These are phyloP conservation scores for Noctilio leporinus DNA, from an alignment of 2,113 vertebrate genomes.

Conservation along the genomic window DNA sequence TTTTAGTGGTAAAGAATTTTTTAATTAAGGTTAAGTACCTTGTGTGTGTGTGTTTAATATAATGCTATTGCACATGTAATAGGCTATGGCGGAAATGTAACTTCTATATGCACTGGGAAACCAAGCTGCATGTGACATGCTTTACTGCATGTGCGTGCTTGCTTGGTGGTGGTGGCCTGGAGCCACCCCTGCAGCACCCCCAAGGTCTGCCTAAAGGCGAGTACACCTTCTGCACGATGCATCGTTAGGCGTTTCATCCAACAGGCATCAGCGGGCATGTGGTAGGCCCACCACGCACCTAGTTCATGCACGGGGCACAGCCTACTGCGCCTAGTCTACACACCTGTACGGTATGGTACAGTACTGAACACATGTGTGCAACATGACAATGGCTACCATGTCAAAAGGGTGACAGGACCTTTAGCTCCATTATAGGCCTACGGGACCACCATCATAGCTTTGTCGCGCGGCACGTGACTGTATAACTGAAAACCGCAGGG, in stretches of 20 bases:
- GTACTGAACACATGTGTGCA: not conserved
- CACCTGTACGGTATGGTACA: not conserved
- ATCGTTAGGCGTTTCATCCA: not conserved
- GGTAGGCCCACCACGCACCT: not conserved
- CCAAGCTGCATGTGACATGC: not conserved
- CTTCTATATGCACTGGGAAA: too few species aligned
- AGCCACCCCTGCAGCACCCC: not conserved
- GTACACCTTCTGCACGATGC: too few species aligned
- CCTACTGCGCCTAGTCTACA: not conserved
- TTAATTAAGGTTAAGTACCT: not conserved
- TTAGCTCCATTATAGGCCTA: not conserved
- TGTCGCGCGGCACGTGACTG: fast-evolving
- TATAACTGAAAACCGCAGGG: not conserved
- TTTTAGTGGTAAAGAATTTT: not conserved
- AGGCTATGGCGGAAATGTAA: not conserved
- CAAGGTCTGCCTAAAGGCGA: not conserved
- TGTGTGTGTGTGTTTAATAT: not conserved
- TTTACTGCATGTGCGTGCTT: not conserved
- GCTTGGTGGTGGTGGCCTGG: not conserved
- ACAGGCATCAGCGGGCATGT: too few species aligned
- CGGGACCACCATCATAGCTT: not conserved
- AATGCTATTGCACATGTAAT: not conserved
- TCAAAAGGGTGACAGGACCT: not conserved
- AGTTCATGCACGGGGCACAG: not conserved
- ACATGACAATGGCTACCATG: not conserved